Base-by-base conservation (phyloP, 2,888 invertebrate species). In the Thalpophila matura region DNA sequence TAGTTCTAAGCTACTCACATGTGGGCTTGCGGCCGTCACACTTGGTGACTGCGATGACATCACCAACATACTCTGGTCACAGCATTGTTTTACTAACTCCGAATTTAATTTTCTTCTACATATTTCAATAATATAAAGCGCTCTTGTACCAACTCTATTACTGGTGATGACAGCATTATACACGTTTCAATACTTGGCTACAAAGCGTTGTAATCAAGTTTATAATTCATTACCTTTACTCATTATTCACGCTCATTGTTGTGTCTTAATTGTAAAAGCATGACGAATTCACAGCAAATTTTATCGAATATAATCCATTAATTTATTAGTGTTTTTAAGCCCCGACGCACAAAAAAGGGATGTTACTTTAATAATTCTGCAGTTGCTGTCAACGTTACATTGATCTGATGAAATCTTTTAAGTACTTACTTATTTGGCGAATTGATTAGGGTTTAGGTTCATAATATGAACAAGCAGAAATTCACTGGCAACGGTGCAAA, bases 41-140 rank as follows among this genome's bases (percentile, higher is more conserved):
- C 33, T 49, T 27, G 33, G 53, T 42, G 45, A 40, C n/a, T 47
- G 49, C 47, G 60, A 67, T 78, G 77, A 79, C 77, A 76, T 76
- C 79, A 79, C 56, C 57, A 38, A 35, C 38, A 53, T 29, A 63
- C 22, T 53, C 12, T 49, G 50, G n/a, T 43, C 42, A 42, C 42
- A 42, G 7, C 64, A 53, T 56, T 60, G 65, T 71, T 71, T 59
- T 38, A 31, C 12, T 50, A 61, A 64, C 50, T 62, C 51, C 62
- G 61, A 63, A 70, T 53, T 46, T 18, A 53, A 65, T 72, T 69
- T 65, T 49, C 58, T 65, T 53, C 49, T 45, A n/a, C n/a, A n/a
- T n/a, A 49, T 64, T 71, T 1, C n/a, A 58, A 64, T 46, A 43
- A 72, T 55, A 71, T 63, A 57, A 54, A 49, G 37, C 47, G 63